These are phyloP conservation scores for Micrasema longulum DNA, from an alignment of 1,140 invertebrate genomes.

Conservation along the genomic window DNA sequence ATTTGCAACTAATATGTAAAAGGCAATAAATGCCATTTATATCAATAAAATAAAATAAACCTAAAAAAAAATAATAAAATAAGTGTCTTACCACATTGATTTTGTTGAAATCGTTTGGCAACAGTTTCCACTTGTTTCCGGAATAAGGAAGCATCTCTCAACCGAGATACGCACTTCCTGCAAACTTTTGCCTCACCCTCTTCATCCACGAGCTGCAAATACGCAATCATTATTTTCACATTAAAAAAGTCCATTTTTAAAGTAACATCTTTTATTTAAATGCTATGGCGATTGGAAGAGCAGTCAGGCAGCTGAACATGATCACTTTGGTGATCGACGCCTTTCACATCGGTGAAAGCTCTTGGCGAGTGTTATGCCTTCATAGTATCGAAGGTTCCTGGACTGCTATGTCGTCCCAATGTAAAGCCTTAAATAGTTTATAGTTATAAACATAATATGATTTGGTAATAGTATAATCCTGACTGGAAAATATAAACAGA, in stretches of 20 bases:
- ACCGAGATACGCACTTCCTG: conserved; percentile 4
- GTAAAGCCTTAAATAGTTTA: too few relatives aligned
- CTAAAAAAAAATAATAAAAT: not conserved
- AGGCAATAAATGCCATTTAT: not conserved
- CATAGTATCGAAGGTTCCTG: too few relatives aligned
- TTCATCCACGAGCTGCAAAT: conserved; percentile 12
- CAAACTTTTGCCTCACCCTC: not conserved
- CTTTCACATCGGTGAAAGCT: too few relatives aligned
- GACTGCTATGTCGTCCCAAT: too few relatives aligned
- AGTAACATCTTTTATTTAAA: too few relatives aligned
- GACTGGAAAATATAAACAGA: too few relatives aligned
- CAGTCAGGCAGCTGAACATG: too few relatives aligned
- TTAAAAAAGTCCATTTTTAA: not conserved
- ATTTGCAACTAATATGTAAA: not conserved
- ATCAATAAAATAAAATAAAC: not conserved
- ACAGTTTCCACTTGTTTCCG: conserved; percentile 29
- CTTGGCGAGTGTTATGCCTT: too few relatives aligned
- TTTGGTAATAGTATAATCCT: too few relatives aligned
- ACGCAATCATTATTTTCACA: not conserved
- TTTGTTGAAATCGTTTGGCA: not conserved
- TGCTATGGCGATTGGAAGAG: too few relatives aligned
- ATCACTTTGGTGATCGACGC: too few relatives aligned
- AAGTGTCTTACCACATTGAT: not conserved
- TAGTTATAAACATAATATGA: too few relatives aligned
- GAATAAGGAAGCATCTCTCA: conserved; percentile 24